phyloP scores from a whole-genome alignment of 2,888 invertebrate genomes.

The Scelioninae gen. 1 region DNA sequence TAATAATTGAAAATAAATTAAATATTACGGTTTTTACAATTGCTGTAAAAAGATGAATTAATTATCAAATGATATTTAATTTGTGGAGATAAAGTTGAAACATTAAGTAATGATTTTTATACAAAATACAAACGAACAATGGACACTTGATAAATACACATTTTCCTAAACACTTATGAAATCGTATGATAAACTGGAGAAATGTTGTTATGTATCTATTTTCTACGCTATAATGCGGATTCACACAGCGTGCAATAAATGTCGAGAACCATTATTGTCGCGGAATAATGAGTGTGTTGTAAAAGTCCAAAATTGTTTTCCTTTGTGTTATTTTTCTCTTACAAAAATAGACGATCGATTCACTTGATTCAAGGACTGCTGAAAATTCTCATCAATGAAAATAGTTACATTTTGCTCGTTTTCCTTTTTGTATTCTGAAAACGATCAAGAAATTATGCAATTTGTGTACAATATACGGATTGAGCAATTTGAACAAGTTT shows the following conservation, averaged over 20 bases:
- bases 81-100: slow-evolving; percentile 31
- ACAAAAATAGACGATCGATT: slow-evolving; percentile 24
- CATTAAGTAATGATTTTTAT: slow-evolving; percentile 29
- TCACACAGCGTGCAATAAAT: slow-evolving; percentile 52
- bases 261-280: slow-evolving; percentile 40
- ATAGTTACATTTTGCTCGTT: too few species aligned
- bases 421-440: neutral
- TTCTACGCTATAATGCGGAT: slow-evolving; percentile 43
- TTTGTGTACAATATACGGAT: too few species aligned
- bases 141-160: slow-evolving; percentile 41
- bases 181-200: slow-evolving; percentile 56
- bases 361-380: slow-evolving; percentile 27
- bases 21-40: too few species aligned
- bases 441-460: too few species aligned
- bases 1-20: too few species aligned
- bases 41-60: too few species aligned
- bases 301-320: neutral
- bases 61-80: slow-evolving; percentile 5
- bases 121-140: slow-evolving; percentile 38
- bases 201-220: slow-evolving; percentile 60
- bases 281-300: slow-evolving; percentile 51
- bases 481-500: too few species aligned
- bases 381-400: slow-evolving; percentile 30
- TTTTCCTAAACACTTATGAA: slow-evolving; percentile 55
- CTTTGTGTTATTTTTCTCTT: slow-evolving; percentile 20